phyloP scores from a whole-genome alignment of 2,888 invertebrate genomes.

The Drosophila nigricruria region DNA sequence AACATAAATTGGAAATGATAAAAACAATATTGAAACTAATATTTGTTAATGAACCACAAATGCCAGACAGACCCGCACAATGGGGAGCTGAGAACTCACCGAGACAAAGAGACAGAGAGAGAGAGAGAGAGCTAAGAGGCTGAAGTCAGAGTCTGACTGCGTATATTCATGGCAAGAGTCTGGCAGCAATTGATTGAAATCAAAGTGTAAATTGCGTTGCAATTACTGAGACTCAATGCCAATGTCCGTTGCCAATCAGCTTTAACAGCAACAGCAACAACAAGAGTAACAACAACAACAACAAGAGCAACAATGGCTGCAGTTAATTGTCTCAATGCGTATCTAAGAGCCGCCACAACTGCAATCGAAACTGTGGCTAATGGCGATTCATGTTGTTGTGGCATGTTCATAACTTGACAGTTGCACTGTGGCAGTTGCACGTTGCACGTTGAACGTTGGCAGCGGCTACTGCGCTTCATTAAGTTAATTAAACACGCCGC shows the following conservation, averaged over 20 bases:
- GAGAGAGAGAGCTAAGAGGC: neutral
- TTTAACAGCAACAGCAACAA: neutral
- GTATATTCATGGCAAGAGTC: constrained; percentile 11
- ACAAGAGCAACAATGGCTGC: constrained; percentile 62
- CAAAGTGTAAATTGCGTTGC: constrained; percentile 77
- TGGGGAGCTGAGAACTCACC: constrained; percentile 18
- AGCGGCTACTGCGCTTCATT: constrained; percentile 62
- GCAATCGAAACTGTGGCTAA: constrained; percentile 25
- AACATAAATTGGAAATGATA: constrained; percentile 74
- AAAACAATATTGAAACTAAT: constrained; percentile 74
- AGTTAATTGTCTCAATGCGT: constrained; percentile 68
- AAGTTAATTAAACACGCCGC: constrained; percentile 72
- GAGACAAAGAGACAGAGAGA: neutral
- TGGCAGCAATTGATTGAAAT: constrained; percentile 72
- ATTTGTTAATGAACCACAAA: constrained; percentile 70
- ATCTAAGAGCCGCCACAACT: constrained; percentile 36
- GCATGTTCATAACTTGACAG: constrained; percentile 57
- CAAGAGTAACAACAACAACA: neutral
- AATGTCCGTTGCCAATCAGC: constrained; percentile 63
- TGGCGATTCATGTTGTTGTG: constrained; percentile 29
- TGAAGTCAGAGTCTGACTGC: neutral
- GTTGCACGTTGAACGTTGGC: constrained; percentile 16
- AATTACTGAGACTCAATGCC: constrained; percentile 56
- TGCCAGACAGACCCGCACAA: constrained; percentile 45
- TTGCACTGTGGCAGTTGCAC: constrained; percentile 25